A percentile compares a stretch with the other conserved stretches of the same genome.
phyloP scores from a whole-genome alignment of 2,888 invertebrate genomes.

The Nipponacmea schrenckii region DNA sequence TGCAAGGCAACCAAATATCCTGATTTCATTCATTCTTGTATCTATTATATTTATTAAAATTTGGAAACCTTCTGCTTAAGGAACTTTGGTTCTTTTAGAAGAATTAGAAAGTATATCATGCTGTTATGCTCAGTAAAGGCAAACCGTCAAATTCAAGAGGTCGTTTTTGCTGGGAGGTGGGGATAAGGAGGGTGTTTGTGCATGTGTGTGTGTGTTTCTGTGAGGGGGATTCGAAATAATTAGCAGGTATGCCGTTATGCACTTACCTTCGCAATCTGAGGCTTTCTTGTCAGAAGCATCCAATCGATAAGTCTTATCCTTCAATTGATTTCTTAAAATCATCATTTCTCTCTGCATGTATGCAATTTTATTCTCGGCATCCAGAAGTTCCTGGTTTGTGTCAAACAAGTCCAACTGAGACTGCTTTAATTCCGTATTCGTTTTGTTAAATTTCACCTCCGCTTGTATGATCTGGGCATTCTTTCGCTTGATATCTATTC shows the following conservation, averaged over 20 bases:
- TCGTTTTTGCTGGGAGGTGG: too few relatives aligned
- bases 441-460: slow-evolving; percentile 48
- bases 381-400: slow-evolving; percentile 42
- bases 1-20: neutral
- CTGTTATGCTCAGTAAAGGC: too few relatives aligned
- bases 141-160: too few relatives aligned
- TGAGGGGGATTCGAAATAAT: too few relatives aligned
- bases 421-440: slow-evolving; percentile 36
- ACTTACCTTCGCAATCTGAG: slow-evolving; percentile 29
- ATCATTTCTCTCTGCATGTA: slow-evolving; percentile 45
- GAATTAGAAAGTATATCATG: too few relatives aligned
- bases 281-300: slow-evolving; percentile 29
- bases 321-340: slow-evolving; percentile 54
- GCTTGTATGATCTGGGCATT: slow-evolving; percentile 43
- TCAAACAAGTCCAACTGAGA: slow-evolving; percentile 44
- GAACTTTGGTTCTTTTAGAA: too few relatives aligned
- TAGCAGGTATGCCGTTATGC: slow-evolving; percentile 8
- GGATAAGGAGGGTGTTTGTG: too few relatives aligned
- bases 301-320: slow-evolving; percentile 45
- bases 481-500: slow-evolving; percentile 39
- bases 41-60: neutral
- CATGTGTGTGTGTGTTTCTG: too few relatives aligned
- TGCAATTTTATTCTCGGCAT: slow-evolving; percentile 45
- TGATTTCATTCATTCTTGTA: neutral
- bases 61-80: slow-evolving; percentile 1